phyloP scores from a whole-genome alignment of 2,113 vertebrate genomes.

The Tapirus terrestris region DNA sequence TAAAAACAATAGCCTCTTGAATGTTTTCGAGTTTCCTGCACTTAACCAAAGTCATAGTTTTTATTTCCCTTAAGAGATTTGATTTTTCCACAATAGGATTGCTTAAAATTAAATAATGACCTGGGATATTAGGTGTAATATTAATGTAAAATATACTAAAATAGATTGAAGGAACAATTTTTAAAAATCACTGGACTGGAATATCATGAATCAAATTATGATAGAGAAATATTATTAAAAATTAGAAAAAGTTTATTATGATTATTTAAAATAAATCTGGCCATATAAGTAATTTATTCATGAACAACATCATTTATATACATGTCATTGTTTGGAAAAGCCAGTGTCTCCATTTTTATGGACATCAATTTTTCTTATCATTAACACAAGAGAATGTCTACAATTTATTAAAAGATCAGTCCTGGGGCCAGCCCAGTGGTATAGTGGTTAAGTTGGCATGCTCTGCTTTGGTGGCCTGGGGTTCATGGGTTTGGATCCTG shows the following conservation, averaged over 20 bases:
- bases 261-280: background rate
- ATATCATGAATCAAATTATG: background rate
- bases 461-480: no score
- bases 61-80: background rate
- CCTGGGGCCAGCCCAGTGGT: no score
- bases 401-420: background rate
- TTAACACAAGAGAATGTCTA: background rate
- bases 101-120: conserved; percentile 7
- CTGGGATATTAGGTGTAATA: background rate
- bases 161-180: background rate
- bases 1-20: background rate
- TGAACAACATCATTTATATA: conserved; percentile 14
- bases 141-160: conserved; percentile 10
- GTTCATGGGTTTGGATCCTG: no score
- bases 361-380: background rate
- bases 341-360: background rate
- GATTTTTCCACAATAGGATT: background rate
- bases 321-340: background rate
- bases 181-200: background rate
- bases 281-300: background rate
- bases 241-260: background rate
- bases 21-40: background rate
- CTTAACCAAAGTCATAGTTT: background rate
- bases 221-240: background rate
- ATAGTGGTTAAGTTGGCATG: no score